Evolutionary conservation across 2,888 invertebrate genomes (phyloP).

Genomic region (Lepidocyrtoides sp.): DNA sequence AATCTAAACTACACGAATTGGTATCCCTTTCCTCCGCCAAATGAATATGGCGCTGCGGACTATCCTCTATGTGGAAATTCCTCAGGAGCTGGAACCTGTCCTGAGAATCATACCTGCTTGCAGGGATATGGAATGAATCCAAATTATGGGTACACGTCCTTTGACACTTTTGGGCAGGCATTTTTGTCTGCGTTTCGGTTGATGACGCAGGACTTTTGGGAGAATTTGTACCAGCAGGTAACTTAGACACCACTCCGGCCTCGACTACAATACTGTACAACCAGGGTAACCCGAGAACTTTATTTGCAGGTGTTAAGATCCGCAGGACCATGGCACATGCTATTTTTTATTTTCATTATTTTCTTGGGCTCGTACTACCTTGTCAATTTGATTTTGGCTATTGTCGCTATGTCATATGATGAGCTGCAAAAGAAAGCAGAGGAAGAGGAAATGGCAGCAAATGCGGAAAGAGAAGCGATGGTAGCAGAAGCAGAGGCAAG

Average conservation of each 20-base stretch:
- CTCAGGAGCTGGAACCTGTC: slow-evolving; percentile 97
- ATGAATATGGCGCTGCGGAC: slow-evolving; percentile 89
- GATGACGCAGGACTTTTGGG: slow-evolving; percentile 99
- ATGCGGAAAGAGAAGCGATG: slow-evolving; percentile 90
- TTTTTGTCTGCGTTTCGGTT: slow-evolving; percentile 98
- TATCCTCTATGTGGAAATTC: slow-evolving; percentile 96
- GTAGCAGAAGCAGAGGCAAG: too few relatives aligned
- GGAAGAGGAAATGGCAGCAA: slow-evolving; percentile 95
- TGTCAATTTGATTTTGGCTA: slow-evolving; percentile 99
- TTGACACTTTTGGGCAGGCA: slow-evolving; percentile 99
- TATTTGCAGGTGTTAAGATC: slow-evolving; percentile 89
- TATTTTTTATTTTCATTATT: slow-evolving; percentile 99
- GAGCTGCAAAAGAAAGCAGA: slow-evolving; percentile 97
- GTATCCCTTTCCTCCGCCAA: slow-evolving; percentile 89
- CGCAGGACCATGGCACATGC: slow-evolving; percentile 98
- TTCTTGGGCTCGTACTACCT: slow-evolving; percentile 99
- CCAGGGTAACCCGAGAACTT: too few relatives aligned
- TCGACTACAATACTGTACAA: too few relatives aligned
- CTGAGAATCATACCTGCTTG: slow-evolving; percentile 94
- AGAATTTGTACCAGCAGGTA: slow-evolving; percentile 96
- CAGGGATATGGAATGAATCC: slow-evolving; percentile 98
- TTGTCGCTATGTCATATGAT: slow-evolving; percentile 99
- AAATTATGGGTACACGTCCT: slow-evolving; percentile 98
- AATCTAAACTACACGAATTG: slow-evolving; percentile 55
- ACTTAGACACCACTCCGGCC: too few relatives aligned